A percentile compares a stretch with the other conserved stretches of the same genome.
Conservation (phyloP, 2,797 vertebrate genomes). For the Chiroxiphia lanceolata region DNA sequence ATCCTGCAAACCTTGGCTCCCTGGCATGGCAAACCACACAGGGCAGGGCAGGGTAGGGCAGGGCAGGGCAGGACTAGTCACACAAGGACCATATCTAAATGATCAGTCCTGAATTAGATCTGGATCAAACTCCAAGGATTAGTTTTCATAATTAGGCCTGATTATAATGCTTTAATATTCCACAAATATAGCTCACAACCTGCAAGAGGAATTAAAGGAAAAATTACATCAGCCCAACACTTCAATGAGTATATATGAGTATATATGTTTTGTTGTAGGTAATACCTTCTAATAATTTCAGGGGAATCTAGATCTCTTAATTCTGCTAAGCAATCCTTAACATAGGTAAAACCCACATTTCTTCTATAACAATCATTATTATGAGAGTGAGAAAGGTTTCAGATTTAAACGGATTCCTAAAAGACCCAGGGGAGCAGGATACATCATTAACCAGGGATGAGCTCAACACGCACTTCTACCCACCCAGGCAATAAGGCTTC, state of each 20-base stretch:
- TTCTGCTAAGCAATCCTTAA: neutral
- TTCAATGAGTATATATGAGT: neutral
- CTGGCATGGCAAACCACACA: accelerated
- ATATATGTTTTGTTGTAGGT: neutral
- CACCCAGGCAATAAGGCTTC: constrained; percentile 95
- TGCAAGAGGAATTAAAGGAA: neutral
- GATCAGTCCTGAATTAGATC: neutral
- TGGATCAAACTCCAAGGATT: neutral
- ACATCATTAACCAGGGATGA: neutral
- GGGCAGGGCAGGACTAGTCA: neutral
- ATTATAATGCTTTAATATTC: neutral
- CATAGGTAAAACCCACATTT: neutral
- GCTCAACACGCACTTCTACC: neutral
- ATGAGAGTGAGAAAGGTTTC: neutral
- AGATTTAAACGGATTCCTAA: neutral
- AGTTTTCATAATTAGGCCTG: neutral
- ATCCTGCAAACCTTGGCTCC: neutral
- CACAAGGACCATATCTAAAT: neutral
- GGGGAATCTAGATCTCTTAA: neutral
- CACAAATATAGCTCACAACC: neutral
- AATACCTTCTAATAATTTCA: neutral
- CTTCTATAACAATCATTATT: neutral
- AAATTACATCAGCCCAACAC: neutral
- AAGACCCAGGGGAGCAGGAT: neutral
- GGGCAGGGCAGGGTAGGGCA: too few species aligned